phyloP scores from a whole-genome alignment of 2,797 vertebrate species.

The Sternotherus odoratus region DNA sequence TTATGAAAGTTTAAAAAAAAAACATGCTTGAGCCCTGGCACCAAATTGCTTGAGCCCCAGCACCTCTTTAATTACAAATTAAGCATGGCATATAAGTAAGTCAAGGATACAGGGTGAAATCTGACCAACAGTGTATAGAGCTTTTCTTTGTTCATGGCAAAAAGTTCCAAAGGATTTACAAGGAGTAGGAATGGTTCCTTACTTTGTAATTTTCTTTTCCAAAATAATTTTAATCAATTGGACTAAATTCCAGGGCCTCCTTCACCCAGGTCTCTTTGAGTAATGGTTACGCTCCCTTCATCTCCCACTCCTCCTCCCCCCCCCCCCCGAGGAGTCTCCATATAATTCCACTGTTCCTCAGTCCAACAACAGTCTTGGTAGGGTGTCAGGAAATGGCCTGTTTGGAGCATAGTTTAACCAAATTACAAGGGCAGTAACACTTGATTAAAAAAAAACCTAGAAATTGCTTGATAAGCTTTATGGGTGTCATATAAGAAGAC shows the following conservation, averaged over 20 bases:
- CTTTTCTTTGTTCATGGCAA: neutral
- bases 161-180: neutral
- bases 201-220: slow-evolving; percentile 15
- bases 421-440: neutral
- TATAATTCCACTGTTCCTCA: too few species aligned
- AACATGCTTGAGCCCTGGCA: too few species aligned
- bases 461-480: neutral
- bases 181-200: neutral
- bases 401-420: rapidly evolving
- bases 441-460: rapidly evolving
- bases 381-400: neutral
- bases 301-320: too few species aligned
- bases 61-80: neutral
- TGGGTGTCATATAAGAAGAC: neutral
- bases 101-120: neutral
- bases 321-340: too few species aligned
- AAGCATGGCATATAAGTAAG: neutral
- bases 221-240: slow-evolving; percentile 32
- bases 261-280: too few species aligned
- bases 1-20: too few species aligned
- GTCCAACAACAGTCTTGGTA: too few species aligned
- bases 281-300: too few species aligned
- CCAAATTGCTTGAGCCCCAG: too few species aligned
- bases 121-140: neutral
- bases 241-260: neutral